Conservation (phyloP, 2,888 invertebrate species). For the Hedychridium roseum region DNA sequence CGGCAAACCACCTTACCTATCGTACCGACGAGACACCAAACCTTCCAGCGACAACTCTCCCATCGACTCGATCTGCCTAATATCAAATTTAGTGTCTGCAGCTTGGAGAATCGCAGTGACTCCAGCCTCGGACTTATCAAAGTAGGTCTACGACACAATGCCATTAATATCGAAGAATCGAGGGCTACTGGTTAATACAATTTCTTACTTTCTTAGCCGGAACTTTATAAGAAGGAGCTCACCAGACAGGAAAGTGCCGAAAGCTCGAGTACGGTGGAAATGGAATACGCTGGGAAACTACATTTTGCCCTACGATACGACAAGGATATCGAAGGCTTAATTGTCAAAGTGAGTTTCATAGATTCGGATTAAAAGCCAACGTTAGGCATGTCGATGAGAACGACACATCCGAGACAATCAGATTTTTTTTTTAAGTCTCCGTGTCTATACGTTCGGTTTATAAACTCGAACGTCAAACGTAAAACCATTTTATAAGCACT, state of each 20-base stretch:
- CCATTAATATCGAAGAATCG: too few species aligned
- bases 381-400: too few species aligned
- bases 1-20: conserved; percentile 84
- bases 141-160: too few species aligned
- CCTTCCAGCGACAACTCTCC: conserved; percentile 82
- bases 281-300: conserved; percentile 81
- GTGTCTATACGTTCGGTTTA: too few species aligned
- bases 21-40: conserved; percentile 82
- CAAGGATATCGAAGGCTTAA: conserved; percentile 80
- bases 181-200: too few species aligned
- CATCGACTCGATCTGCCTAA: conserved; percentile 80
- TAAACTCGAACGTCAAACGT: too few species aligned
- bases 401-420: too few species aligned
- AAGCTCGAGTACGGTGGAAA: conserved; percentile 71
- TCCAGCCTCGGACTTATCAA: conserved; percentile 78
- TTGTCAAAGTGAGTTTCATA: conserved; percentile 74
- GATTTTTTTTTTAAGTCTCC: too few species aligned
- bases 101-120: conserved; percentile 73
- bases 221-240: conserved; percentile 78
- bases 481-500: too few species aligned
- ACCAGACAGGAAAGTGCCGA: conserved; percentile 78
- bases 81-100: conserved; percentile 82
- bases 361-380: too few species aligned
- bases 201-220: conserved; percentile 69
- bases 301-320: conserved; percentile 85